phyloP scores from a whole-genome alignment of 2,797 vertebrate genomes.

The Muscicapa striata region DNA sequence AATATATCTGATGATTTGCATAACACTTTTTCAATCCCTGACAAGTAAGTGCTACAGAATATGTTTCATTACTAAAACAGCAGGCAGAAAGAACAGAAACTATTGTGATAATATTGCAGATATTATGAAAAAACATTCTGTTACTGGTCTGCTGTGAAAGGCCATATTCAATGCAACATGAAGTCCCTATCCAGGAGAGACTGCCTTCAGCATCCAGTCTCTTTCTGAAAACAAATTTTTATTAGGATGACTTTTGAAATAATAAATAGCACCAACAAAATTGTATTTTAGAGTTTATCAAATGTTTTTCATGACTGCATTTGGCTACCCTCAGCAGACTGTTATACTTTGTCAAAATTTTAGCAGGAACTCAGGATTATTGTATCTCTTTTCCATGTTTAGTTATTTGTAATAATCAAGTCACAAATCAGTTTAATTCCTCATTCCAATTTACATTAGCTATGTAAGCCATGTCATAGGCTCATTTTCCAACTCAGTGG shows the following conservation, averaged over 20 bases:
- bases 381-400: not conserved
- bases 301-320: not conserved
- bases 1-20: not conserved
- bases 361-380: not conserved
- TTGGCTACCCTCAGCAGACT: not conserved
- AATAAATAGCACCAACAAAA: not conserved
- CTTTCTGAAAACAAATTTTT: not conserved
- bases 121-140: not conserved
- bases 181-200: not conserved
- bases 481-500: not conserved
- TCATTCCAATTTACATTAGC: not conserved
- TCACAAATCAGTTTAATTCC: not conserved
- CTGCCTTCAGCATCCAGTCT: not conserved
- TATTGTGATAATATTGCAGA: not conserved
- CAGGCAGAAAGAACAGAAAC: not conserved
- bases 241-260: not conserved
- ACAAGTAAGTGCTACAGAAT: not conserved
- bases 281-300: not conserved
- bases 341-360: not conserved
- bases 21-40: not conserved
- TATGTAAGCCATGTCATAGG: not conserved
- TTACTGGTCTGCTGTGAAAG: not conserved
- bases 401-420: not conserved
- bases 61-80: not conserved
- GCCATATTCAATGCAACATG: not conserved